phyloP scores from a whole-genome alignment of 2,797 vertebrate genomes.

The Rhinella marina region DNA sequence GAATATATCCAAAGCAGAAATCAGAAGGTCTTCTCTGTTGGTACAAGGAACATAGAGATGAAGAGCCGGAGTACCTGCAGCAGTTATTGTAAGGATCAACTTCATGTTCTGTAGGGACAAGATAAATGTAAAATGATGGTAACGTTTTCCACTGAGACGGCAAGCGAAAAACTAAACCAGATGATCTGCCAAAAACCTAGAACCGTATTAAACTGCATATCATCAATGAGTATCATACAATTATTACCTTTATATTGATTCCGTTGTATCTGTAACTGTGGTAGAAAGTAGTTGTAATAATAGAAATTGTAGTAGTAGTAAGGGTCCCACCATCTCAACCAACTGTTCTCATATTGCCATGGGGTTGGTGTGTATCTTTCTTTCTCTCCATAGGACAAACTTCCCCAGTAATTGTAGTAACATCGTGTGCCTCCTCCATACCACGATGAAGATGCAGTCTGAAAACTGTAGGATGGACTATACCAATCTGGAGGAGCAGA shows the following conservation, averaged over 20 bases:
- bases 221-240: not conserved
- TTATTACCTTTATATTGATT: slow-evolving; percentile 42
- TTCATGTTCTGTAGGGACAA: slow-evolving; percentile 68
- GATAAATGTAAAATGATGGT: not conserved
- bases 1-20: slow-evolving; percentile 69
- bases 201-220: too few species aligned
- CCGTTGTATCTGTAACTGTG: not conserved
- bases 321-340: slow-evolving; percentile 36
- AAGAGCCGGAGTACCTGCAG: slow-evolving; percentile 68
- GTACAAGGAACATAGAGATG: slow-evolving; percentile 69
- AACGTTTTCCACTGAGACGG: not conserved
- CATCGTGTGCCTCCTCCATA: slow-evolving; percentile 62
- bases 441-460: slow-evolving; percentile 41
- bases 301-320: not conserved
- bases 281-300: not conserved
- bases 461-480: slow-evolving; percentile 29
- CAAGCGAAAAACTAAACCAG: too few species aligned
- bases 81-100: slow-evolving; percentile 74
- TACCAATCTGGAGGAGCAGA: not conserved
- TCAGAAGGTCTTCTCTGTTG: slow-evolving; percentile 65
- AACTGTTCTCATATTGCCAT: slow-evolving; percentile 51
- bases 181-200: too few species aligned
- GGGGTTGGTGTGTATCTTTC: slow-evolving; percentile 62
- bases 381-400: slow-evolving; percentile 58
- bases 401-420: slow-evolving; percentile 55